Percentiles rank a stretch among this genome's conserved stretches.
These are phyloP conservation scores for Eristalinus aeneus DNA, from an alignment of 2,888 invertebrate species.

Conservation along the genomic window DNA sequence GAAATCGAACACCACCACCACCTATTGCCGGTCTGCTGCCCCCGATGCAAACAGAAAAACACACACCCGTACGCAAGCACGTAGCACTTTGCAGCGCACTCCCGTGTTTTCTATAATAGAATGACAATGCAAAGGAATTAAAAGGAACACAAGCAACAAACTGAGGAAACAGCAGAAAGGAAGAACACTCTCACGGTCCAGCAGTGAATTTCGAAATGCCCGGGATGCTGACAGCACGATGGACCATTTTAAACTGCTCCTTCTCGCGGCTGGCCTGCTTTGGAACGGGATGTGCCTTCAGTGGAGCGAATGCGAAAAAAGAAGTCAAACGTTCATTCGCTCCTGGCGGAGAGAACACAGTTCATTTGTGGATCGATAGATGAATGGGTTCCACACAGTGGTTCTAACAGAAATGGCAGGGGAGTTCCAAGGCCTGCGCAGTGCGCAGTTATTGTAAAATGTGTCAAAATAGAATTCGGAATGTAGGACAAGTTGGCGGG, in stretches of 20 bases:
- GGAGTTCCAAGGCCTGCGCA: conserved; percentile 10
- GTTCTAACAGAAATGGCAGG: not conserved
- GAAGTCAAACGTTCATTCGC: not conserved
- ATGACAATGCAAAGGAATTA: conserved; percentile 20
- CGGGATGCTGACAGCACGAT: conserved; percentile 79
- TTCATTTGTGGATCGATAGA: conserved; percentile 53
- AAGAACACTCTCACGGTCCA: conserved; percentile 56
- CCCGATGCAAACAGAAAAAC: not conserved
- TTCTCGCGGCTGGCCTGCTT: conserved; percentile 17
- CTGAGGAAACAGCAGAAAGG: conserved; percentile 20
- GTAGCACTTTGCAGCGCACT: not conserved
- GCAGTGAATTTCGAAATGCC: conserved; percentile 72
- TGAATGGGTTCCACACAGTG: conserved; percentile 46
- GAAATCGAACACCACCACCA: not conserved
- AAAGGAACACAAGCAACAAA: conserved; percentile 38
- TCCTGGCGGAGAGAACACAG: not conserved
- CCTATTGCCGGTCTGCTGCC: not conserved
- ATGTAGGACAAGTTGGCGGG: conserved; percentile 33
- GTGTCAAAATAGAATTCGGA: conserved; percentile 42
- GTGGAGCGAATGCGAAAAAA: not conserved
- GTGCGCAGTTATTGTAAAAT: conserved; percentile 1
- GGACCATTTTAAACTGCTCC: conserved; percentile 80
- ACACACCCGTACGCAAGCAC: not conserved
- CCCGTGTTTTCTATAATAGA: not conserved
- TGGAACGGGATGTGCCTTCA: conserved; percentile 31